phyloP scores from a whole-genome alignment of 2,888 invertebrate genomes.

The Pachliopta kotzebuea region DNA sequence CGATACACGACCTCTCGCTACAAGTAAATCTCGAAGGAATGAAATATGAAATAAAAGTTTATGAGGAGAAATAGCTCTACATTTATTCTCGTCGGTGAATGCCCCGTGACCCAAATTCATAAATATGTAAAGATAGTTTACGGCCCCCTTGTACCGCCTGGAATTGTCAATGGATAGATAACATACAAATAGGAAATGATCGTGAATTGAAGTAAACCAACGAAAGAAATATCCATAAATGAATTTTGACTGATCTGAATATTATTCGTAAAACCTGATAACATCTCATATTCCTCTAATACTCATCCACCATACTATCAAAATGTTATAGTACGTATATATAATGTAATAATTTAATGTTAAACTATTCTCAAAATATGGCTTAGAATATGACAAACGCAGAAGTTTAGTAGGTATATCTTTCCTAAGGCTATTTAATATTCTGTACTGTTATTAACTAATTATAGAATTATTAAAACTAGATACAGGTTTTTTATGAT shows the following conservation, averaged over 20 bases:
- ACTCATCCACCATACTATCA: no score
- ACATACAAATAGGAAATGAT: constrained; percentile 33
- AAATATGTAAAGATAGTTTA: constrained; percentile 26
- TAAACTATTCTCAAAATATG: no score
- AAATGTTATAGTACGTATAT: no score
- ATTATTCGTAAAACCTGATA: no score
- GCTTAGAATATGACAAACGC: no score
- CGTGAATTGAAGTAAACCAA: constrained; percentile 40
- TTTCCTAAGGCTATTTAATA: no score
- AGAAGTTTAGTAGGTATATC: no score
- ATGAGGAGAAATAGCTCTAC: background rate
- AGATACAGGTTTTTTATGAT: no score
- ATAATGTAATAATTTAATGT: no score
- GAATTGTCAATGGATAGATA: constrained; percentile 20
- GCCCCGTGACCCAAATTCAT: constrained; percentile 18
- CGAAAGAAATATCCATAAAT: constrained; percentile 2
- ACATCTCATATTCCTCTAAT: no score
- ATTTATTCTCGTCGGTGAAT: background rate
- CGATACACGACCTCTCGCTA: background rate
- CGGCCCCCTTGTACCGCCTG: constrained; percentile 21
- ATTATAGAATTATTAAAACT: no score
- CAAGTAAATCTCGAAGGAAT: background rate
- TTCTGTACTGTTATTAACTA: no score
- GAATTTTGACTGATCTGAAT: background rate
- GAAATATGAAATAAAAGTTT: background rate